A percentile compares a stretch with the other conserved stretches of the same genome.
Conservation (phyloP, 2,797 vertebrate species). For the Mergus octosetaceus region DNA sequence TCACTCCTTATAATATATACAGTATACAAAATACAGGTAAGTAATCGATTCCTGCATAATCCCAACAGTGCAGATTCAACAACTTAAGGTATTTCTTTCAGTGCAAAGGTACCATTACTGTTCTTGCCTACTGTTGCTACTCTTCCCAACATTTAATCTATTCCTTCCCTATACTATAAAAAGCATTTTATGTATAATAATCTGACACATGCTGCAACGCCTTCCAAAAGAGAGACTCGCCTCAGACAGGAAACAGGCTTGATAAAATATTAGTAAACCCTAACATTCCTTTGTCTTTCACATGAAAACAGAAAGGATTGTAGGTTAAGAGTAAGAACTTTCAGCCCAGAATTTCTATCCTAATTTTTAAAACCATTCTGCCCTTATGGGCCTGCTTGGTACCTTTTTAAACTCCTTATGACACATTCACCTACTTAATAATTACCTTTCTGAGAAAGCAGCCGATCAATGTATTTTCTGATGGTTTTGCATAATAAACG, state of each 20-base stretch:
- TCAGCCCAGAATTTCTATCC: background rate
- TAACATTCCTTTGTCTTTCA: background rate
- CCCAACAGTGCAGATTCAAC: background rate
- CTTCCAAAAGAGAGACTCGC: background rate
- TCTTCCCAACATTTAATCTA: background rate
- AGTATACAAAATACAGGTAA: background rate
- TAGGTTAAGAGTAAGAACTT: background rate
- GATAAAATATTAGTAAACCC: background rate
- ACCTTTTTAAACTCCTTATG: background rate
- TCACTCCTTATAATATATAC: background rate
- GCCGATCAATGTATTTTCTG: background rate
- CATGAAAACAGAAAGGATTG: background rate
- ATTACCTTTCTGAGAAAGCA: background rate
- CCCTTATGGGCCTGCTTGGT: background rate
- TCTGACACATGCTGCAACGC: background rate
- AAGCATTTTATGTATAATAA: background rate
- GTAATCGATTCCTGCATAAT: background rate
- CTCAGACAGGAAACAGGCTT: background rate
- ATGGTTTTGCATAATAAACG: background rate
- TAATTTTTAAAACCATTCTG: background rate
- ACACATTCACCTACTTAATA: background rate
- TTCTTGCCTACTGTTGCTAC: background rate
- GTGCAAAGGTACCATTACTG: background rate
- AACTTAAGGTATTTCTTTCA: background rate
- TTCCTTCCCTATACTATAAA: background rate